These are phyloP conservation scores for Thermophis baileyi DNA, from an alignment of 2,113 vertebrate species.

Conservation along the genomic window DNA sequence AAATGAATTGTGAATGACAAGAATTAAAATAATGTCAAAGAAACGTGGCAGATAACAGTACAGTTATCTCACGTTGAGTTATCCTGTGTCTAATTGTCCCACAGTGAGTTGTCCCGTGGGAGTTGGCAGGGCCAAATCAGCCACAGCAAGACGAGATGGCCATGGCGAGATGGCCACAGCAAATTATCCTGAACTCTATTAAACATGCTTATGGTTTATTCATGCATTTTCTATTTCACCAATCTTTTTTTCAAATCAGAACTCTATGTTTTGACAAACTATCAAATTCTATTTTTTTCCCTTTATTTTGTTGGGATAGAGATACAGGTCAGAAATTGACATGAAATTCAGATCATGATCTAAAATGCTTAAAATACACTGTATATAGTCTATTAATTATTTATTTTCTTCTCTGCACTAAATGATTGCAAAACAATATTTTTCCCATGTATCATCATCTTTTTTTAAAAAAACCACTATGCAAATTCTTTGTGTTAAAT, in stretches of 20 bases:
- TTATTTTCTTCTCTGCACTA: background rate
- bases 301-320: background rate
- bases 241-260: constrained; percentile 21
- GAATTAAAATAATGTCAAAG: no score
- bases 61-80: no score
- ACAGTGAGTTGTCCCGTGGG: no score
- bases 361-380: background rate
- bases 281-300: no score
- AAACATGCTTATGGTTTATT: background rate
- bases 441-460: background rate
- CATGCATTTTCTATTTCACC: constrained; percentile 31
- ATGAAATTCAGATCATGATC: background rate
- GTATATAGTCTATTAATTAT: background rate
- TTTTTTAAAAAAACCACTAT: background rate
- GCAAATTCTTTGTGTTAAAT: background rate
- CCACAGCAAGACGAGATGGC: no score
- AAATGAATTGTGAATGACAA: no score
- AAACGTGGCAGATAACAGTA: no score
- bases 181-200: background rate
- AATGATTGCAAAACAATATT: background rate
- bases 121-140: no score
- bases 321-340: background rate
- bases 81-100: no score
- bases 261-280: constrained; percentile 27
- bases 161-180: no score